Base-by-base conservation (phyloP, 2,888 invertebrate genomes). In the Eupelmus urozonus region DNA sequence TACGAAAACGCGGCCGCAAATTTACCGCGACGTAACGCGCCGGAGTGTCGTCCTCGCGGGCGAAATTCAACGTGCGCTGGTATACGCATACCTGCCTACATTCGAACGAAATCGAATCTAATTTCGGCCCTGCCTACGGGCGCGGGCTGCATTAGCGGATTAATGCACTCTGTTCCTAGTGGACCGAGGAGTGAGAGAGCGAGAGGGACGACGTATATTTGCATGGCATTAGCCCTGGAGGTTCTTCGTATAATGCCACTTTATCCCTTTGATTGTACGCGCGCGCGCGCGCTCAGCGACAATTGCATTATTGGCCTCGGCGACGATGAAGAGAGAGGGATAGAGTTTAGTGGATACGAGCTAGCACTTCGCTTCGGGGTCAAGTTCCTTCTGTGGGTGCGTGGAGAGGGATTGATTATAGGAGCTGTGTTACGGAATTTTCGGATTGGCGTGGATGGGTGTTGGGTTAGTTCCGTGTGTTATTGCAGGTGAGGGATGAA, bases 81-180 rank as follows among this genome's bases (percentile, higher is more conserved):
- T 60, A n/a, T n/a, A 13, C 18, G 51, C 40, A 45, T 55, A 29
- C 25, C 45, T 49, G 45, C 34, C 5, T 29, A 13, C 74, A n/a
- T 25, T 20, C 66, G n/a, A 45, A 55, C 67, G 40, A 67, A 69
- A 63, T 76, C 83, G 84, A 87, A 87, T 86, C 86, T 87, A 87
- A 87, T 87, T 86, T 86, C 84, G 34, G 7, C 18, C 34, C 11
- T 63, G 27, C 25, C 55, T 57, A 20, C 11, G 51, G 16, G 59
- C 18, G 51, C 40, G 49, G 40, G 79, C 83, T 87, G 87, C 88
- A 88, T 88, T 88, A 88, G 87, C 85, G 85, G 84, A 88, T 88
- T 87, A 87, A 87, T 87, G 87, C 85, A 85, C 7, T 53, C 51
- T 40, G 40, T 66, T 29, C 57, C 84, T 85, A 83, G 81, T 82